Conservation (phyloP, 23 tunicate species). For the Trididemnum clinides region DNA sequence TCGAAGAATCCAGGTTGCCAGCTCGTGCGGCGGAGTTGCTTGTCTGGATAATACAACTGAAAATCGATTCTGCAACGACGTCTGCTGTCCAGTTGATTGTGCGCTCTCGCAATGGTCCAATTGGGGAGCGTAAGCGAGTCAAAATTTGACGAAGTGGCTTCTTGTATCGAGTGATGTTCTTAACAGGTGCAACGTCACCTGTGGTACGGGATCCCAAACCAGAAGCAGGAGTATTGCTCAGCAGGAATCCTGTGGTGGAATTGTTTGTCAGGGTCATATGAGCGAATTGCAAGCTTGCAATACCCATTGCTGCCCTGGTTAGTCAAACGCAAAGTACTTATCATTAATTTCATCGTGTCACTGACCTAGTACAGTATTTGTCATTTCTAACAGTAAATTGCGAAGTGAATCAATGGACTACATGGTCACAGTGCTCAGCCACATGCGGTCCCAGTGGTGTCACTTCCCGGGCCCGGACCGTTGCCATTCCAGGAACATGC, state of each 20-base stretch:
- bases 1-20: neutral
- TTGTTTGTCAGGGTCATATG: neutral
- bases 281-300: conserved; percentile 20
- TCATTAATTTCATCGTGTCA: too few relatives aligned
- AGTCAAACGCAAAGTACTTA: too few relatives aligned
- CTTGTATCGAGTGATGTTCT: neutral
- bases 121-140: conserved; percentile 37
- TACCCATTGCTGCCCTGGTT: conserved; percentile 46
- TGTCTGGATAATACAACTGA: conserved; percentile 30
- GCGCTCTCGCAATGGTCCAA: conserved; percentile 22
- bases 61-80: conserved; percentile 20
- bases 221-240: neutral
- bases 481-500: neutral
- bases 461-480: neutral
- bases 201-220: conserved; percentile 37
- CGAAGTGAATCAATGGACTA: neutral
- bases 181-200: conserved; percentile 24
- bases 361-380: too few relatives aligned
- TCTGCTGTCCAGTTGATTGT: conserved; percentile 57
- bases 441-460: conserved; percentile 1
- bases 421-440: neutral
- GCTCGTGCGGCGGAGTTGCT: conserved; percentile 21
- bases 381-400: neutral
- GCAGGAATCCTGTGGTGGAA: neutral
- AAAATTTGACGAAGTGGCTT: too few relatives aligned